Evolutionary conservation across 2,797 vertebrate genomes (phyloP), one percentile per base, ranked within the genome.

Genomic region (Hypotaenidia okinawae): DNA sequence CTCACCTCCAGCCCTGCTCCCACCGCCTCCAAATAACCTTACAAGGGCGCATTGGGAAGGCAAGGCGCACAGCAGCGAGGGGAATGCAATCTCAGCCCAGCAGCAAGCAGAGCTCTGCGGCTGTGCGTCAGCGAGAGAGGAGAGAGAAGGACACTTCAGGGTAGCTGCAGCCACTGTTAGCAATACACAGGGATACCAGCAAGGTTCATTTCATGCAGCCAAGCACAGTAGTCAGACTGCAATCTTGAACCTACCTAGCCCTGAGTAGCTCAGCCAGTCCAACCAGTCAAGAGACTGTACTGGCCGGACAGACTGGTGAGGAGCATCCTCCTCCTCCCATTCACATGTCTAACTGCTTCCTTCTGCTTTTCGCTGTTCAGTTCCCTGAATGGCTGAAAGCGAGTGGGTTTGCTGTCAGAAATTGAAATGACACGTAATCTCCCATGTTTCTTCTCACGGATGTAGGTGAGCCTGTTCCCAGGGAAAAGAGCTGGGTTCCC

Each of bases 11-110:
- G 41, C 89, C 83, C 72, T 94, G 81, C 93, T 88, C 89, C 84
- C 95, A 94, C 57, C 82, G 49, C 55, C 82, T 94, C 90, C 93
- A 82, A 96, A 95, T 64, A 85, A 43, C 92, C 94, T 84, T 78
- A 47, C 84, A 86, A 96, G 94, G 95, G 84, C 32, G 72, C 80
- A 67, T 52, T 2, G 84, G 93, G 82, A 89, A 94, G 63, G 87
- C 87, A 32, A 63, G 74, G 75, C 66, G 32, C 75, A 24, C 47
- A 59, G 82, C 70, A 51, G 77, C 18, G 16, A 61, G 16, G 57
- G 73, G 61, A 90, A 81, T 9, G 80, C 66, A 32, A 18, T 23
- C 47, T 51, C 61, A 22, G 80, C 39, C 32, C 11, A 5, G 79
- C 73, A 45, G 51, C 10, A 32, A 51, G 47, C 69, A 78, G 62